Evolutionary conservation across 2,797 vertebrate genomes (phyloP).

Genomic region (Sebastes dallii): DNA sequence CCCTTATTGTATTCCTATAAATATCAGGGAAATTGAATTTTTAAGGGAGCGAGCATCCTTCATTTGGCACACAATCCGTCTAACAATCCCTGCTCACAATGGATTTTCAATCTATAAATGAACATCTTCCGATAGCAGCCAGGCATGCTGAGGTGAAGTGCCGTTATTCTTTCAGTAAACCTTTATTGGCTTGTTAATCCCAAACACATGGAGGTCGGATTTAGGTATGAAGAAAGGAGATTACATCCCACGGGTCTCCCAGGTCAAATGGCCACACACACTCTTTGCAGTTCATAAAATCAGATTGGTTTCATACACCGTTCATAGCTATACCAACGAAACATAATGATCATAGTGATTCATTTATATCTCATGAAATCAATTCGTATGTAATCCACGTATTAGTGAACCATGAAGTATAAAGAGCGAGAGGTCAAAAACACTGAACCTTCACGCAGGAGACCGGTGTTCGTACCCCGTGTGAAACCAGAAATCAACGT

Average conservation of each 20-base stretch:
- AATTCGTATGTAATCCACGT: too few species aligned
- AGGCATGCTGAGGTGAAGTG: slow-evolving; percentile 12
- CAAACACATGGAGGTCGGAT: slow-evolving; percentile 4
- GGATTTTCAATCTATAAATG: slow-evolving; percentile 57
- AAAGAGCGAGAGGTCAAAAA: too few species aligned
- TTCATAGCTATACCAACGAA: too few species aligned
- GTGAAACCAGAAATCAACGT: too few species aligned
- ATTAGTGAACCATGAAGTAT: too few species aligned
- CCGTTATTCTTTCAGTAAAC: slow-evolving; percentile 37
- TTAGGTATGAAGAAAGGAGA: slow-evolving; percentile 20
- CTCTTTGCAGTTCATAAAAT: not conserved
- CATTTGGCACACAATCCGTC: slow-evolving; percentile 29
- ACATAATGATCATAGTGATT: too few species aligned
- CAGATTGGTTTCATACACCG: too few species aligned
- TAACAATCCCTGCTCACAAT: slow-evolving; percentile 32
- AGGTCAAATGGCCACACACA: slow-evolving; percentile 14
- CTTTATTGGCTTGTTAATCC: slow-evolving; percentile 58
- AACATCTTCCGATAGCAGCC: slow-evolving; percentile 30
- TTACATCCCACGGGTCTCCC: slow-evolving; percentile 30
- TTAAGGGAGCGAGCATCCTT: slow-evolving; percentile 39
- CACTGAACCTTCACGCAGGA: too few species aligned
- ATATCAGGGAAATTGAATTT: slow-evolving; percentile 50
- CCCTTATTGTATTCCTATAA: slow-evolving; percentile 49
- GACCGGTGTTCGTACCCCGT: too few species aligned
- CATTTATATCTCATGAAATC: too few species aligned